Percentiles rank a stretch among this genome's conserved stretches.
Evolutionary conservation across 2,797 vertebrate genomes (phyloP).

Genomic region (Arvicola amphibius): DNA sequence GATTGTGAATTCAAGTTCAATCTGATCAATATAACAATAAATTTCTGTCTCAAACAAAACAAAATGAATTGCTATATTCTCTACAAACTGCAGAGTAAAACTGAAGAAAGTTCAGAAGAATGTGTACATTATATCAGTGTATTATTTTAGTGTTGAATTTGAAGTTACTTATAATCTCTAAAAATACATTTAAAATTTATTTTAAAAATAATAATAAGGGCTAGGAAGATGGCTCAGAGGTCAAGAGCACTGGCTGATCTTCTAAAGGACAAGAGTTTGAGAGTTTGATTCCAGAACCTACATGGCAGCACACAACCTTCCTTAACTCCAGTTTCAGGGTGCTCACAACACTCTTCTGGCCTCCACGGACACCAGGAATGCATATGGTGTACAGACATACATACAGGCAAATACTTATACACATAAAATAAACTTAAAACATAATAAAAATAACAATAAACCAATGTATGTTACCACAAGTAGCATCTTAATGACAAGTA

Average conservation of each 20-base stretch:
- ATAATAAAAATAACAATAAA: background rate
- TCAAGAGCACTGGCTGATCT: background rate
- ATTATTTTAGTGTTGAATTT: conserved; percentile 29
- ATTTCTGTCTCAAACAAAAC: background rate
- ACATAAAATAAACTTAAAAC: background rate
- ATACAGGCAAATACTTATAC: background rate
- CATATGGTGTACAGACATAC: background rate
- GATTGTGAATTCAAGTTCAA: background rate
- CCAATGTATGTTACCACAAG: conserved; percentile 36
- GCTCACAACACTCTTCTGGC: background rate
- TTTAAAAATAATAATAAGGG: background rate
- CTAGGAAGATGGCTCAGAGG: background rate
- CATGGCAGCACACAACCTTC: background rate
- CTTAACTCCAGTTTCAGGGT: background rate
- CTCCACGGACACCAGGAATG: background rate
- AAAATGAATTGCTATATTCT: background rate
- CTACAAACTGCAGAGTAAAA: conserved; percentile 16
- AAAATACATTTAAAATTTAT: background rate
- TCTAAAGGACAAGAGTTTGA: background rate
- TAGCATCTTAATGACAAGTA: conserved; percentile 40
- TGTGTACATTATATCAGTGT: conserved; percentile 23
- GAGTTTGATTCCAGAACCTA: background rate
- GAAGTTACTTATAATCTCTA: conserved; percentile 34
- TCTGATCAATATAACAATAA: background rate
- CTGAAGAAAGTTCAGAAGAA: conserved; percentile 10